Base-by-base conservation (phyloP, 37 sponge, comb jelly and placozoan species). In the Oopsacas minuta region DNA sequence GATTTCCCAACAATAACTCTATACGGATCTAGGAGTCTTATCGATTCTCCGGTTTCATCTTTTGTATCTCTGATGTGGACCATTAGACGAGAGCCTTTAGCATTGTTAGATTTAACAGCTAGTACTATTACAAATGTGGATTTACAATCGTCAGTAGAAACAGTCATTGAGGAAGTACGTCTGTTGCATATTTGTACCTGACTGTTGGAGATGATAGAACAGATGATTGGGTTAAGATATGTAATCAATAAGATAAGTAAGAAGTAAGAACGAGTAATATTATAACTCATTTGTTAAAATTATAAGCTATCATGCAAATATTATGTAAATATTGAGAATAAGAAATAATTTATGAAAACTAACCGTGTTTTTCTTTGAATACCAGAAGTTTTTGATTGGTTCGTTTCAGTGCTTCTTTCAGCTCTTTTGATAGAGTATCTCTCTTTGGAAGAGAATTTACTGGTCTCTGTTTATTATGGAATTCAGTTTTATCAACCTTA, bases 361-460 rank as follows among this genome's bases (percentile, higher is more conserved):
- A 61, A 61, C 75, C 75, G 75, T 61, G 22, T n/a, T 61, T 61
- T 61, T 61, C 75, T 61, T 61, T 61, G 75, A 61, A 61, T 12
- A 61, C 20, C 75, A 61, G 75, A 61, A 61, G 75, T 61, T n/a
- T 61, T 34, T 61, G 75, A 5, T 61, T 34, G 28, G 17, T 20
- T 61, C 75, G 75, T n/a, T 61, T 61, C 75, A 61, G 75, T 3
- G 75, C 75, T 3, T 10, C 28, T 3, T 12, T 61, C 28, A 61
- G 22, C 75, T 61, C 30, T n/a, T 61, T 3, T 7, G 75, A 61
- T n/a, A 61, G 75, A 7, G 22, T 10, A 3, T 5, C 30, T 25
- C 28, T 61, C 75, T 61, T n/a, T 12, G 32, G 22, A 34, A 12
- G 28, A 15, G 49, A 42, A 42, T 42, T 42, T 15, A 17, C 49